These are phyloP conservation scores for Diplodus sargus DNA, from an alignment of 2,797 vertebrate genomes.

Conservation along the genomic window DNA sequence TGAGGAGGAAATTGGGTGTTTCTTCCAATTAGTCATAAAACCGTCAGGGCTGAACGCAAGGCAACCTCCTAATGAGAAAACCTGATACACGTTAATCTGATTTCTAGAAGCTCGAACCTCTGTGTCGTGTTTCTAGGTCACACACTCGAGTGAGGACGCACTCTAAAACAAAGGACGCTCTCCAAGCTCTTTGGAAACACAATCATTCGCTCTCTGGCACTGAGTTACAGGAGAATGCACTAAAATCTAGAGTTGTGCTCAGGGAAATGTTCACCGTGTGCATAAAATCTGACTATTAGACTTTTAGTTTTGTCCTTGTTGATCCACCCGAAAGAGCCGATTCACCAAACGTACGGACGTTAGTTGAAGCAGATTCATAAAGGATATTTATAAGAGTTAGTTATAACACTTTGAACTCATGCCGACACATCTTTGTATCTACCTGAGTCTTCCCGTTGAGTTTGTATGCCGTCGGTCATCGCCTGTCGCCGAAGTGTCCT, in stretches of 20 bases:
- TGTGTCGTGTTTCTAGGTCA: constrained; percentile 27
- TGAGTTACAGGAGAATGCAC: background rate
- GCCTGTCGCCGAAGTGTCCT: too few relatives aligned
- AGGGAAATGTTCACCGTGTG: background rate
- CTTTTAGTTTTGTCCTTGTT: background rate
- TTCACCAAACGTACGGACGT: background rate
- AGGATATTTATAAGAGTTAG: background rate
- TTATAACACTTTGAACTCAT: background rate
- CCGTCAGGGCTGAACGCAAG: background rate
- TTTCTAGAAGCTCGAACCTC: constrained; percentile 6
- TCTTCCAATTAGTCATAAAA: constrained; percentile 50
- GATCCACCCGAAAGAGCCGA: background rate
- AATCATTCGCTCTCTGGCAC: background rate
- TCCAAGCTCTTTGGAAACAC: background rate
- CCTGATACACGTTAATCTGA: constrained; percentile 35
- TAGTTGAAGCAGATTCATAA: background rate
- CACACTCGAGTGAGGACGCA: background rate
- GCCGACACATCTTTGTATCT: background rate
- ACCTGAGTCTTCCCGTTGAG: too few relatives aligned
- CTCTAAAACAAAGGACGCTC: constrained; percentile 20
- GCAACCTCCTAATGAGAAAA: constrained; percentile 39
- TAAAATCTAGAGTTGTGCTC: background rate
- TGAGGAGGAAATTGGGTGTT: constrained; percentile 40
- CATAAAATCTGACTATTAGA: too few relatives aligned
- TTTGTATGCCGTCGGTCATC: background rate